Evolutionary conservation across 1,140 invertebrate species (phyloP).

Genomic region (Homarus americanus): DNA sequence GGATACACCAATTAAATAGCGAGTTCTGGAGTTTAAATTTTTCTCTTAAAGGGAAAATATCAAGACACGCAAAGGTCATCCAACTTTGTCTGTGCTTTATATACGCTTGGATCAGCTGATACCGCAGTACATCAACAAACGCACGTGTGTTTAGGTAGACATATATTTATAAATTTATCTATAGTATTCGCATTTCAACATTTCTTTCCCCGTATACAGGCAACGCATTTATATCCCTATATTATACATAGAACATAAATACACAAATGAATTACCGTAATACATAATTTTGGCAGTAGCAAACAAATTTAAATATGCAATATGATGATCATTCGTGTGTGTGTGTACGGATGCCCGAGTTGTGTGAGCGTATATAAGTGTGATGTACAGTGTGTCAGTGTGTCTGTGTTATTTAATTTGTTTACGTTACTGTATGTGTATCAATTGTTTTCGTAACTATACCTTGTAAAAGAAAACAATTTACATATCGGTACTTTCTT

Average conservation of each 20-base stretch:
- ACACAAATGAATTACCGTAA: neutral
- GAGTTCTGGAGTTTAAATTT: neutral
- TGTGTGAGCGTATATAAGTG: conserved; percentile 23
- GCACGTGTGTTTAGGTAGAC: neutral
- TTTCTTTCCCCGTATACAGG: neutral
- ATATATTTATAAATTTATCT: neutral
- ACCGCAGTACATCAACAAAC: neutral
- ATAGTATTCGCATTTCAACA: neutral
- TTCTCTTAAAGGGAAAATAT: conserved; percentile 38
- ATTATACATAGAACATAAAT: neutral
- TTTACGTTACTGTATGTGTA: neutral
- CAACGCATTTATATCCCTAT: neutral
- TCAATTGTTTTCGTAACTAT: neutral
- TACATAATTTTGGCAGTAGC: too few relatives aligned
- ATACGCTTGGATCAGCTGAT: neutral
- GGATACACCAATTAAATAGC: neutral
- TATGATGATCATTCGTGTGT: neutral
- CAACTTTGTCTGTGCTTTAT: neutral
- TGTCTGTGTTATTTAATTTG: neutral
- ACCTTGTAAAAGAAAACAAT: neutral
- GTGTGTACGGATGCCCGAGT: conserved; percentile 17
- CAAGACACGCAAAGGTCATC: conserved; percentile 25
- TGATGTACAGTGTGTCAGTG: neutral
- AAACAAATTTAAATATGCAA: neutral
- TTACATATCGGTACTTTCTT: too few relatives aligned